phyloP scores from a whole-genome alignment of 2,888 invertebrate genomes.

The Theodoxus fluviatilis region DNA sequence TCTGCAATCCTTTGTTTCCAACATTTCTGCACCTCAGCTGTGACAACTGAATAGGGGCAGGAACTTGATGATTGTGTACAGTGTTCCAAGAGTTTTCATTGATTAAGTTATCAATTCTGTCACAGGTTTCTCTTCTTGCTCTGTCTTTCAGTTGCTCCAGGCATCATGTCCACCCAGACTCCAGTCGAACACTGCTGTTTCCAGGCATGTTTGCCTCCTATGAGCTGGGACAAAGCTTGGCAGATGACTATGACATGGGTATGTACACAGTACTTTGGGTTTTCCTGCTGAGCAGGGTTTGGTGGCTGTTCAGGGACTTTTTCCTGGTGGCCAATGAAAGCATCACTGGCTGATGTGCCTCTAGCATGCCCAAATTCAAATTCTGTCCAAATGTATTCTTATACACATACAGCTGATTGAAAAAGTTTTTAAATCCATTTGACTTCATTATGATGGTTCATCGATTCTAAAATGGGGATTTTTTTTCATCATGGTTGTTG shows the following conservation, averaged over 20 bases:
- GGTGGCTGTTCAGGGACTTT: background rate
- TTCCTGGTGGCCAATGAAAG: background rate
- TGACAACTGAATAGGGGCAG: too few relatives aligned
- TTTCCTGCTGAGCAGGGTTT: background rate
- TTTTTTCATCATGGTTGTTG: too few relatives aligned
- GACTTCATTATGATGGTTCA: background rate
- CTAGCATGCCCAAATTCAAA: background rate
- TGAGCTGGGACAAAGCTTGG: slow-evolving; percentile 76
- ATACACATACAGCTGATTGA: background rate
- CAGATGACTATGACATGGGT: slow-evolving; percentile 79
- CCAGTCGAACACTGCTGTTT: slow-evolving; percentile 78
- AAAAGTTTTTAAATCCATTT: background rate
- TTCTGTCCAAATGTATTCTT: background rate
- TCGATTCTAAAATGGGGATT: too few relatives aligned
- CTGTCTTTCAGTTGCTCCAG: slow-evolving; percentile 69
- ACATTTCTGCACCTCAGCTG: too few relatives aligned
- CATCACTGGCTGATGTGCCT: background rate
- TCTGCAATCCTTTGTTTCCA: too few relatives aligned
- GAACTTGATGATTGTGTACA: background rate
- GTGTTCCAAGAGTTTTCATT: too few relatives aligned
- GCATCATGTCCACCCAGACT: slow-evolving; percentile 79
- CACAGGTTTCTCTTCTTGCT: background rate
- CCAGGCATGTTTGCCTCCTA: slow-evolving; percentile 86
- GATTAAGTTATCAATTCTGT: background rate
- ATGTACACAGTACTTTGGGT: background rate